Conservation (phyloP, 2,888 invertebrate genomes). For the Myopa tessellatipennis region DNA sequence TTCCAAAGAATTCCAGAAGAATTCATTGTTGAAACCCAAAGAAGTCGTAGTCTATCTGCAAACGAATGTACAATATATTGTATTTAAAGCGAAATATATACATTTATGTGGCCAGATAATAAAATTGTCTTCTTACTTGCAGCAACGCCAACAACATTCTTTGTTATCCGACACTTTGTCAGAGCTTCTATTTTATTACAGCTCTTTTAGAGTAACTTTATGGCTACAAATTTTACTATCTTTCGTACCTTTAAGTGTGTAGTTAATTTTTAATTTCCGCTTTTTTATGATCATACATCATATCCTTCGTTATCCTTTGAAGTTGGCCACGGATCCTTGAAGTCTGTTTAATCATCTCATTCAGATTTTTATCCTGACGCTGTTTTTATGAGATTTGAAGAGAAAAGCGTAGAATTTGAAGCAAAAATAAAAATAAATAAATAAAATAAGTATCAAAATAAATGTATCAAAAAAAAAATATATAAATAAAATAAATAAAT, state of each 20-base stretch:
- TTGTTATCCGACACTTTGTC: neutral
- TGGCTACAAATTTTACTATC: neutral
- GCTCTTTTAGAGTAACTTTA: neutral
- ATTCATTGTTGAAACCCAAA: no score
- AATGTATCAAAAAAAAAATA: no score
- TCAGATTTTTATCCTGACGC: no score
- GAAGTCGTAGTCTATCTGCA: neutral
- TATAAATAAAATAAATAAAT: no score
- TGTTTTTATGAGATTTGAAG: no score
- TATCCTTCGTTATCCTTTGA: neutral
- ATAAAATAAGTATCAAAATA: no score
- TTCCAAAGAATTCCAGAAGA: neutral
- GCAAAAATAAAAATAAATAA: no score
- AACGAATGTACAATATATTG: neutral
- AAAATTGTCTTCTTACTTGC: neutral
- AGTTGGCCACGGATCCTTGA: no score
- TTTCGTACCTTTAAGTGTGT: conserved; percentile 1
- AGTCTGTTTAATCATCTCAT: no score
- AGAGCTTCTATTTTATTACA: neutral
- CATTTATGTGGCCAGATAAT: neutral
- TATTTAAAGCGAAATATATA: neutral
- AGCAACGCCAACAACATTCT: neutral
- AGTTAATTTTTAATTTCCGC: conserved; percentile 7
- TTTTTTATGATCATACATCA: neutral
- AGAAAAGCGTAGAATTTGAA: no score